Base-by-base conservation (phyloP, 2,113 vertebrate species). In the Chaetura pelagica region DNA sequence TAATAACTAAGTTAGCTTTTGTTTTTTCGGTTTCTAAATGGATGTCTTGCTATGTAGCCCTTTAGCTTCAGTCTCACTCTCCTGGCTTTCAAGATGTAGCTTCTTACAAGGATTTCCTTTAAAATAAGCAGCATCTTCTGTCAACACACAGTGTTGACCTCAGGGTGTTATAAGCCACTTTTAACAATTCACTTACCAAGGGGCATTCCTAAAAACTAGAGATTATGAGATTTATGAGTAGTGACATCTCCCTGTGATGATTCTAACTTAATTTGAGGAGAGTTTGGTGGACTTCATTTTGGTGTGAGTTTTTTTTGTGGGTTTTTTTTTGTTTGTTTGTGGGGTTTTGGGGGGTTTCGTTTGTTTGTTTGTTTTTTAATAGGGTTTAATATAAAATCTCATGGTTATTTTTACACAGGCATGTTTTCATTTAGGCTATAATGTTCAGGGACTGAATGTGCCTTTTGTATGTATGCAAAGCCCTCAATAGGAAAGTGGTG, bases 391-490 rank as follows among this genome's bases (percentile, higher is more conserved):
- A 80, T 59, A 87, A 97, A 83, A 62, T 89, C 66, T 74, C 81
- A 79, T 38, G 48, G 16, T 90, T 90, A 76, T 90, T 91, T 90
- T 95, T 88, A 34, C 4, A 12, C 15, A 13, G 52, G 35, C 66
- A 63, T 97, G 97, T 96, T 97, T 97, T 95, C 58, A 89, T 91
- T 97, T 95, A 95, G 83, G 32, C 64, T 93, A 6, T 69, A 72
- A 9, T 78, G 83, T 89, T 75, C 40, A 86, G 54, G 89, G 87
- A 95, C 96, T 82, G 83, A 90, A 87, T 82, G 92, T 90, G 57
- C 86, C 75, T 92, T 94, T 92, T 89, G 38, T 86, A 42, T 68
- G 66, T 86, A 71, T 80, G 48, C 54, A 76, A 62, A 51, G 34
- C 35, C 44, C 87, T 77, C 93, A 92, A 54, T 73, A 90, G 62